Percentiles rank a stretch among this genome's conserved stretches.
These are phyloP conservation scores for Aegithalos caudatus DNA, from an alignment of 2,113 vertebrate genomes.

Conservation along the genomic window DNA sequence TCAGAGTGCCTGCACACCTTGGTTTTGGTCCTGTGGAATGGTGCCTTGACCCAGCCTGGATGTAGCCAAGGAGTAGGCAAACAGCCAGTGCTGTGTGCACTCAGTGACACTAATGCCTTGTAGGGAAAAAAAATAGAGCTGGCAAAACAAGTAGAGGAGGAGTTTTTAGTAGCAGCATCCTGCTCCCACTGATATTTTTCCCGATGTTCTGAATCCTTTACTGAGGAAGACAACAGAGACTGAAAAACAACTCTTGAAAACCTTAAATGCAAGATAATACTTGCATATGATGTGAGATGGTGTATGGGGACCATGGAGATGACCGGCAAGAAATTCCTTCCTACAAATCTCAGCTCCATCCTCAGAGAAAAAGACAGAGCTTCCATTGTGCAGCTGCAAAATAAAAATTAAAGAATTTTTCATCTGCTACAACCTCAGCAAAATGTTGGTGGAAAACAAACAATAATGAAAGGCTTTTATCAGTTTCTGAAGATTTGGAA, in stretches of 20 bases:
- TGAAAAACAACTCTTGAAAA: neutral
- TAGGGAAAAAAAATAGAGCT: neutral
- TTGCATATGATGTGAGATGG: neutral
- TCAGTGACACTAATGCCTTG: rapidly evolving
- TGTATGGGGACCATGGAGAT: rapidly evolving
- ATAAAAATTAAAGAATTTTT: neutral
- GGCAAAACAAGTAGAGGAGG: neutral
- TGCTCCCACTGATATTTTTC: neutral
- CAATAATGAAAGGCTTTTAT: neutral
- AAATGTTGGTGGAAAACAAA: neutral
- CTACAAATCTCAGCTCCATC: neutral
- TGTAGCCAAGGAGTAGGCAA: rapidly evolving
- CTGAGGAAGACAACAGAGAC: neutral
- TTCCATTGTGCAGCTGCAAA: neutral
- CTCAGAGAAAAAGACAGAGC: neutral
- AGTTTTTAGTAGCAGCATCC: neutral
- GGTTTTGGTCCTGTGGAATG: neutral
- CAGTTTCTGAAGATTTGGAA: neutral
- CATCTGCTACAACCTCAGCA: neutral
- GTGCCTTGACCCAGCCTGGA: neutral
- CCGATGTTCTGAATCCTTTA: neutral
- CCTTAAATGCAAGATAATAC: neutral
- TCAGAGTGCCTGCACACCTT: neutral
- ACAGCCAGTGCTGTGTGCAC: rapidly evolving
- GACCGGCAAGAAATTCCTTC: neutral